Conservation (phyloP, 2,888 invertebrate genomes). For the Quadroppia sp. region DNA sequence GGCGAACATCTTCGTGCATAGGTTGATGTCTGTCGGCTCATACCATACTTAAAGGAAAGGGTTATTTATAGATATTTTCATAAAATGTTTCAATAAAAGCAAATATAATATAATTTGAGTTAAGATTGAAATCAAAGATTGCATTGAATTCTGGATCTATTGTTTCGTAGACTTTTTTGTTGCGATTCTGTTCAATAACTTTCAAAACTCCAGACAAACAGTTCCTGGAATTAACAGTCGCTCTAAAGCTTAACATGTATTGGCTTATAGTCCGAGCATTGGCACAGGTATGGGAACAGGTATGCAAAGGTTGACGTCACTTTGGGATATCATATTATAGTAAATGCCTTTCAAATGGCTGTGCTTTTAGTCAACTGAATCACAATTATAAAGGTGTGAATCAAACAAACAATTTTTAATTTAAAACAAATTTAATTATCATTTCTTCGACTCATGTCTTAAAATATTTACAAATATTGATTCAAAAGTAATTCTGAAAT, state of each 20-base stretch:
- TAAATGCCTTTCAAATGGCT: conserved; percentile 20
- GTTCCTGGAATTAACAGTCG: not conserved
- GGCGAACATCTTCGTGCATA: conserved; percentile 15
- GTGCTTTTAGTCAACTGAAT: conserved; percentile 15
- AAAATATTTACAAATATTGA: no score
- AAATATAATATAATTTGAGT: no score
- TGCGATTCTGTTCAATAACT: not conserved
- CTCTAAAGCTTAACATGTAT: not conserved
- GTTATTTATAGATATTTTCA: no score
- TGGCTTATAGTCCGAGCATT: not conserved
- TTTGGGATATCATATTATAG: no score
- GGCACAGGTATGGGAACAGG: not conserved
- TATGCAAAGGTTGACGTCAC: conserved; percentile 15
- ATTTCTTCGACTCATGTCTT: no score
- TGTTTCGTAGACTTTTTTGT: no score
- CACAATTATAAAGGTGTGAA: conserved; percentile 14
- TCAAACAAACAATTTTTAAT: no score
- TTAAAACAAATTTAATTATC: no score
- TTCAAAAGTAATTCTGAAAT: not conserved
- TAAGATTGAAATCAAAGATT: no score
- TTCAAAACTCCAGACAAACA: not conserved
- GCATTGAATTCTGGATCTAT: no score
- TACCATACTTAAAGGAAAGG: conserved; percentile 41
- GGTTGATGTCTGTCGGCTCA: conserved; percentile 38
- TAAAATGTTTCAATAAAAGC: no score